Base-by-base conservation (phyloP, 2,113 vertebrate species). In the Sardina pilchardus region DNA sequence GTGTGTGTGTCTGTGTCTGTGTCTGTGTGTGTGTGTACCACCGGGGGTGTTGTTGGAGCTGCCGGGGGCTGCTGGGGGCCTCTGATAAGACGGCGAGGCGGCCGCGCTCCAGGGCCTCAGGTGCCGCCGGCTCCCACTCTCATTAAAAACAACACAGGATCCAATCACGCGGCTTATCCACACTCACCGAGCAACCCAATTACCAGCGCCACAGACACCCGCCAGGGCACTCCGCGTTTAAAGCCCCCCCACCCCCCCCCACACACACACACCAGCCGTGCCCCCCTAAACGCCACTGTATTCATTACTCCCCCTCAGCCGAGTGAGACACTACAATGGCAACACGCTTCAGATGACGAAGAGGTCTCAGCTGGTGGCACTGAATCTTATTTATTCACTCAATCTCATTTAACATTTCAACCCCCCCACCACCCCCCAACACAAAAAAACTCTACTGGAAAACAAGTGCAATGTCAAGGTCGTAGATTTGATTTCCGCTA, bases 51-150 rank as follows among this genome's bases (percentile, higher is more conserved):
- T 42, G 39, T 42, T 42, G 39, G 1, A 42, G 39, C 39, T 42
- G 39, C 39, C 4, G 45, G 45, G 45, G 50, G 17, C 80, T 26
- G 44, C 30, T 86, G 86, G 89, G 85, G 88, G 85, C 84, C 83
- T 85, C 53, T 90, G 88, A 89, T 93, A 91, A 91, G 83, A 84
- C 67, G 85, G 81, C 82, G 71, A 81, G 83, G 87, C 86, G 87
- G n/a, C 16, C 36, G 24, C 34, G 48, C 39, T 48, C 30, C 43
- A 36, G 26, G 47, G n/a, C 86, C 84, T 82, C 48, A 81, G 12
- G 84, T 82, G 78, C 26, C 30, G 5, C 24, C 1, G 63, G n/a
- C 63, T 67, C n/a, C n/a, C 8, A 19, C 53, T 59, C 53, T 59
- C 53, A 59, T 59, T 59, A 59, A 56, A 56, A 59, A 59, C 53